phyloP scores from a whole-genome alignment of 2,113 vertebrate genomes.

The Dipodomys stephensi region DNA sequence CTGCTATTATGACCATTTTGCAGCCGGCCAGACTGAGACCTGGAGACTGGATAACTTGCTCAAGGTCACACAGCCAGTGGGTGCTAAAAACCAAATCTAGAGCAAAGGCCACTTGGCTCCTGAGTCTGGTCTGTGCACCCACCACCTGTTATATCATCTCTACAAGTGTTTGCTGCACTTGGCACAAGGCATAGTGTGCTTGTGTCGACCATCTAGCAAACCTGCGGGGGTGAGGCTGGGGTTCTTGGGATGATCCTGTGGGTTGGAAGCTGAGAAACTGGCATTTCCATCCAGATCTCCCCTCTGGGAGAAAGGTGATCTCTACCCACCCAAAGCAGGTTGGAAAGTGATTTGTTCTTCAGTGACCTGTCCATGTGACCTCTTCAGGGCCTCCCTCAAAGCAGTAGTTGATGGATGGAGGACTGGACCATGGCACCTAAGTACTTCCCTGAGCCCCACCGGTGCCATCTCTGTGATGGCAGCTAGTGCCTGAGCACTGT shows the following conservation, averaged over 20 bases:
- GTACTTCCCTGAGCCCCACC: neutral
- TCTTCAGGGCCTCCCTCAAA: neutral
- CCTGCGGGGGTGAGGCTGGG: neutral
- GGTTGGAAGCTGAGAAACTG: neutral
- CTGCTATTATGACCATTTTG: neutral
- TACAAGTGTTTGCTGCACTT: neutral
- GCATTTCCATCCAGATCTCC: neutral
- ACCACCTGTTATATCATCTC: neutral
- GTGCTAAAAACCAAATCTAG: neutral
- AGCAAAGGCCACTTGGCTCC: neutral
- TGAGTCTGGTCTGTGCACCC: neutral
- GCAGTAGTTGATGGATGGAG: neutral
- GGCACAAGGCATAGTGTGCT: rapidly evolving
- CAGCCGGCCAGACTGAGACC: constrained; percentile 6
- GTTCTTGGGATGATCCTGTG: neutral
- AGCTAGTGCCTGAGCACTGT: neutral
- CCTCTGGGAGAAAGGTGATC: neutral
- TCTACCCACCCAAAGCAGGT: neutral
- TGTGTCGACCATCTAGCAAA: neutral
- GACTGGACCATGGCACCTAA: neutral
- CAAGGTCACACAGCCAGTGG: constrained; percentile 24
- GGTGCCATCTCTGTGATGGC: neutral
- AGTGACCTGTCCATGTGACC: neutral
- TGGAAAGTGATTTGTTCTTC: neutral
- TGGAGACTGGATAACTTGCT: constrained; percentile 27